Evolutionary conservation across 2,797 vertebrate genomes (phyloP), one percentile per base, ranked within the genome.

Genomic region (Trachurus trachurus): DNA sequence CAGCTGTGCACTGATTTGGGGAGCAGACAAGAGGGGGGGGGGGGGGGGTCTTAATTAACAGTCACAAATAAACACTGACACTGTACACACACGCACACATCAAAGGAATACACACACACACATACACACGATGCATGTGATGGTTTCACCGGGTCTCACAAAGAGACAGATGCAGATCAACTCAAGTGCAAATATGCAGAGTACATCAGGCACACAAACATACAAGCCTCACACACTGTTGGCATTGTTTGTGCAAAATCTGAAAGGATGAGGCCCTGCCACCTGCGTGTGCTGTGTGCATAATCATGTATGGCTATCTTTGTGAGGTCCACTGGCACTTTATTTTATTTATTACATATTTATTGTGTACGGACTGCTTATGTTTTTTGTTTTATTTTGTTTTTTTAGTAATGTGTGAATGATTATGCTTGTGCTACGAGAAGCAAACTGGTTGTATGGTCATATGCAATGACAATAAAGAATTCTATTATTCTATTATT

Each of bases 1-100:
- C 92, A 93, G 92, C 92, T 92, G 92, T 89, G 89, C 85, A 77
- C 73, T 82, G 84, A 84, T 89, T 89, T 77, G 64, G 80, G 54
- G 56, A 70, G 79, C 76, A 84, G 83, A 81, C 76, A 54, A 52
- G 70, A 4, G 47, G 56, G 66, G 26, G 26, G 26, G 26, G 70
- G 2, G 47, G 56, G 66, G 26, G 26, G 26, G 26, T 0, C 66
- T 49, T 91, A 92, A 93, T 92, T 89, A 94, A 92, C 80, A 85
- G 59, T 80, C 76, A 76, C 77, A 78, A 82, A 84, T 87, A 83
- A 85, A 85, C 77, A 78, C 60, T n/a, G 40, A 80, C 78, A 88
- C 66, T 85, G 62, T 78, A 82, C 6, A 15, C 60, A 29, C 60
- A 71, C 67, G 52, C 67, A 71, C 67, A 54, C 67, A 85, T 76